Evolutionary conservation across 2,888 invertebrate species (phyloP), one percentile per base, ranked within the genome.

Genomic region (Parnassius orleans): DNA sequence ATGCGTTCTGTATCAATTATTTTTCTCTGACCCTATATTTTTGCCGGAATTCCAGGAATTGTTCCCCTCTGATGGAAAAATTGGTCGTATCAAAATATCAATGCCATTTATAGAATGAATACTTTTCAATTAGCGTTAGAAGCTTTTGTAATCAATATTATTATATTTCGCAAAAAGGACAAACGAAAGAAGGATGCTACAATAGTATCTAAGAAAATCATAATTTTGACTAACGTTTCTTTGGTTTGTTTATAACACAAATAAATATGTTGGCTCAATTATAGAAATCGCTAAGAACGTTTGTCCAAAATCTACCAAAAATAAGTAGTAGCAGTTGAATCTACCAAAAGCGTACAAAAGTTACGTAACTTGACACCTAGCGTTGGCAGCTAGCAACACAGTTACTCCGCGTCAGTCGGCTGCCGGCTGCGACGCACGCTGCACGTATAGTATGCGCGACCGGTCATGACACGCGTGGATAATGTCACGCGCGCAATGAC

Each of bases 401-500:
- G 73, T 24, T 58, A 60, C 65, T 69, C 72, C 73, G 70, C 81
- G 81, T 79, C 84, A 90, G 91, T 90, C 83, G 80, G 77, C 81
- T 80, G 80, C 79, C 78, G 82, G 77, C 78, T 72, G 78, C 79
- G 80, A 76, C 74, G 78, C 81, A 80, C 67, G 77, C 67, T 77
- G 76, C 77, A 73, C 83, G 84, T 72, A 72, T 68, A 80, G 81
- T 74, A 81, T 83, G 84, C 74, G 71, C 71, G 73, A 68, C 69
- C 76, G 74, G 65, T 77, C 72, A 72, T 78, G 77, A 76, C 77
- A 68, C 69, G 63, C 69, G 70, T 61, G 55, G 57, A 54, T 53
- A 61, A 59, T 61, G 54, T 55, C 47, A 66, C 78, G 76, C 83
- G 79, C 84, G 84, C 80, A 75, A 82, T 83, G 86, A 83, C 77